Evolutionary conservation across 1,140 invertebrate genomes (phyloP).

Genomic region (Papilio aristodemus): DNA sequence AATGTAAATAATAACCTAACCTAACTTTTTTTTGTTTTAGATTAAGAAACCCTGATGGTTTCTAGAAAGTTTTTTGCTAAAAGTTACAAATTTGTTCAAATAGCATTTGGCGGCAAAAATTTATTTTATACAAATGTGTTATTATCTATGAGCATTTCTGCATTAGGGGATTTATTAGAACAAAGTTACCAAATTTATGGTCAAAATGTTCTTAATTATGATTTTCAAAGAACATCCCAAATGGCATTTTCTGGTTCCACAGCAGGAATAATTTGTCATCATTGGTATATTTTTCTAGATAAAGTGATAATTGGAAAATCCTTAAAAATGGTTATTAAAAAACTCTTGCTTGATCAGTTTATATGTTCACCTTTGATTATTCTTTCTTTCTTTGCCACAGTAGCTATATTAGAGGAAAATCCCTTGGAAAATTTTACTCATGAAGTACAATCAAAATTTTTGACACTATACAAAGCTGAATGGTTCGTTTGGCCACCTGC

Average conservation of each 20-base stretch:
- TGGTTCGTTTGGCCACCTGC: constrained; percentile 91
- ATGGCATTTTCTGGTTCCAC: constrained; percentile 89
- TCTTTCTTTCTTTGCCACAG: constrained; percentile 88
- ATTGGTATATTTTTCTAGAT: constrained; percentile 86
- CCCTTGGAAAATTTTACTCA: constrained; percentile 82
- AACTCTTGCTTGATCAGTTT: constrained; percentile 92
- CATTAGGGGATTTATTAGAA: constrained; percentile 88
- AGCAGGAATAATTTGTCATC: constrained; percentile 89
- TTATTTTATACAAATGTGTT: constrained; percentile 90
- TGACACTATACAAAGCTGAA: constrained; percentile 88
- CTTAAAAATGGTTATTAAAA: constrained; percentile 86
- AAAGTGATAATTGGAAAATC: constrained; percentile 84
- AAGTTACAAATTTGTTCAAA: constrained; percentile 44
- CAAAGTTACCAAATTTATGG: constrained; percentile 89
- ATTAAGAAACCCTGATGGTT: constrained; percentile 36
- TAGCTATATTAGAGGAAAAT: constrained; percentile 85
- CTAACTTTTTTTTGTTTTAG: constrained; percentile 30
- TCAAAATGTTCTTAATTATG: constrained; percentile 82
- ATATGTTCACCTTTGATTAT: constrained; percentile 92
- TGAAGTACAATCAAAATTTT: constrained; percentile 88
- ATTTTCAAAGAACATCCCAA: constrained; percentile 84
- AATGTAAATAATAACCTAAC: not conserved
- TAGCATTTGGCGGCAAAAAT: constrained; percentile 84
- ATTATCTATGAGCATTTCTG: constrained; percentile 88
- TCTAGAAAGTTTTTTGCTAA: constrained; percentile 50